These are phyloP conservation scores for Machimus rusticus DNA, from an alignment of 2,888 invertebrate genomes.

Conservation along the genomic window DNA sequence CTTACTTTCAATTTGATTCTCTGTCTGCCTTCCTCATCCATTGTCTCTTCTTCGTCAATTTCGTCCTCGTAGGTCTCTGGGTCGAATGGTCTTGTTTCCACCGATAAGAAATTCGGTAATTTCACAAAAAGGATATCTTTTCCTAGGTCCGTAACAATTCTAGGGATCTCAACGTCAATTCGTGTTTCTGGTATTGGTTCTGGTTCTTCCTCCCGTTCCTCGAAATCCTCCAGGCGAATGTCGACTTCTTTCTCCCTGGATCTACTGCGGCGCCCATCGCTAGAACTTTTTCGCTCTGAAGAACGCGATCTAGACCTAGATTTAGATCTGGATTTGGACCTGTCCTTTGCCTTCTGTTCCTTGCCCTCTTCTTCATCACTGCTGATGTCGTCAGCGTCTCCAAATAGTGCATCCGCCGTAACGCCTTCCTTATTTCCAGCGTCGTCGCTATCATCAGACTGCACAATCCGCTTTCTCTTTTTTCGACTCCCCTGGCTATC, in stretches of 20 bases:
- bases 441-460: slow-evolving; percentile 73
- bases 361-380: slow-evolving; percentile 77
- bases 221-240: slow-evolving; percentile 54
- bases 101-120: slow-evolving; percentile 96
- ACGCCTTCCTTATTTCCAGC: slow-evolving; percentile 55
- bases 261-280: slow-evolving; percentile 59
- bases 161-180: slow-evolving; percentile 96
- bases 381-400: slow-evolving; percentile 93
- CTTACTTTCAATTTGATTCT: slow-evolving; percentile 92
- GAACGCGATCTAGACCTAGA: slow-evolving; percentile 45
- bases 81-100: slow-evolving; percentile 97
- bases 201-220: slow-evolving; percentile 72
- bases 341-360: slow-evolving; percentile 54
- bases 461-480: slow-evolving; percentile 69
- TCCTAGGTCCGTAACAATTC: slow-evolving; percentile 91
- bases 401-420: slow-evolving; percentile 86
- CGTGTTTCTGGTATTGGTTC: slow-evolving; percentile 90
- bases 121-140: slow-evolving; percentile 95
- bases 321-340: slow-evolving; percentile 52
- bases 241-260: slow-evolving; percentile 56
- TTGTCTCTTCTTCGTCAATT: slow-evolving; percentile 96
- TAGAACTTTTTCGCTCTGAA: slow-evolving; percentile 55
- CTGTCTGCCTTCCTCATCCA: slow-evolving; percentile 94
- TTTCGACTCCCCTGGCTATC: slow-evolving; percentile 55
- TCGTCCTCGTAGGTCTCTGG: slow-evolving; percentile 96